A percentile compares a stretch with the other conserved stretches of the same genome.
Evolutionary conservation across 2,888 invertebrate species (phyloP).

Genomic region (Chrysodeixis includens): DNA sequence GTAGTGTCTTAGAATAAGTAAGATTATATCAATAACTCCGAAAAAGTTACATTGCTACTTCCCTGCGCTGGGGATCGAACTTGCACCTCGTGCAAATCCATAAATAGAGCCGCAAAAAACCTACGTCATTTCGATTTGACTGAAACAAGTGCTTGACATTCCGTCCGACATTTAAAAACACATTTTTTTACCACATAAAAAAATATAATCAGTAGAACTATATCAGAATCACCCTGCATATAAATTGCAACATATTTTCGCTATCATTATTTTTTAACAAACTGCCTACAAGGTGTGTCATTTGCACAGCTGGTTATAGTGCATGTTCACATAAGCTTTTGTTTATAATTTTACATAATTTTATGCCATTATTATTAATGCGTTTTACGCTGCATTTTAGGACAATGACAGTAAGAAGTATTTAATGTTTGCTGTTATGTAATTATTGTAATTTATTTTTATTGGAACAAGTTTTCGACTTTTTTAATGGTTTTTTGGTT

Average conservation of each 20-base stretch:
- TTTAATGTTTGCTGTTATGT: not conserved
- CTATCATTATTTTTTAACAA: conserved; percentile 23
- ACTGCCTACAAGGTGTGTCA: conserved; percentile 53
- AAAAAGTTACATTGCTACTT: too few species aligned
- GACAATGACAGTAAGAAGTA: conserved; percentile 39
- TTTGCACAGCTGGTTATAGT: conserved; percentile 61
- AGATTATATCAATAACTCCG: too few species aligned
- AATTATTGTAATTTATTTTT: too few species aligned
- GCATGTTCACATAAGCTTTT: conserved; percentile 41
- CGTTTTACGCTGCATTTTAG: conserved; percentile 32
- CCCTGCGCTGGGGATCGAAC: too few species aligned
- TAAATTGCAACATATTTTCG: conserved; percentile 23
- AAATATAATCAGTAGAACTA: not conserved
- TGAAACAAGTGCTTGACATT: too few species aligned
- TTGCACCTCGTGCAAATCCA: too few species aligned
- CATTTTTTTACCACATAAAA: too few species aligned
- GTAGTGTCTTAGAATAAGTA: too few species aligned
- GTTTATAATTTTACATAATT: conserved; percentile 47
- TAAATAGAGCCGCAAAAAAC: too few species aligned
- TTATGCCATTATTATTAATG: conserved; percentile 33
- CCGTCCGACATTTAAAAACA: not conserved
- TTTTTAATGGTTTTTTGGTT: too few species aligned
- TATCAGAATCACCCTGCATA: conserved; percentile 22
- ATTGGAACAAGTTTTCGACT: too few species aligned
- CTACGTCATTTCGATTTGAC: not conserved